Evolutionary conservation across 2,888 invertebrate genomes (phyloP).

Genomic region (Platypus cylindrus): DNA sequence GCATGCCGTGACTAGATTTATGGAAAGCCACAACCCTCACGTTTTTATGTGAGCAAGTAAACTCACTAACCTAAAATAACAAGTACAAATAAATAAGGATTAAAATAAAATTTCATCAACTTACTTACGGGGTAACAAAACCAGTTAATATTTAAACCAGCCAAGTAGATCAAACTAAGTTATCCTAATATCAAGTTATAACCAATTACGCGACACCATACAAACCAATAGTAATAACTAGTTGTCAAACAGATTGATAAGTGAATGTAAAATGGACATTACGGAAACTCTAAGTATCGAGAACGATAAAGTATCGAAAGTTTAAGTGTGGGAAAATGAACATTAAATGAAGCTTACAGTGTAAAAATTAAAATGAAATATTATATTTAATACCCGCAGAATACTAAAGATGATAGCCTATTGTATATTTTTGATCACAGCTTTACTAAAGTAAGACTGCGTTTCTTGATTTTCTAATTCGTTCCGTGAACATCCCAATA

Average conservation of each 20-base stretch:
- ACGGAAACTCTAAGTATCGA: constrained; percentile 76
- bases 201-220: constrained; percentile 83
- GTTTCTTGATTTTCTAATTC: not conserved
- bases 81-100: no score
- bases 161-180: constrained; percentile 64
- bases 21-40: no score
- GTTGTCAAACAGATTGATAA: constrained; percentile 77
- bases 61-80: no score
- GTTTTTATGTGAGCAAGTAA: no score
- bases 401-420: constrained; percentile 94
- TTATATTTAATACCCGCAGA: constrained; percentile 84
- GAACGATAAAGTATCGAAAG: constrained; percentile 97
- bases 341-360: constrained; percentile 96
- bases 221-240: constrained; percentile 85
- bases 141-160: no score
- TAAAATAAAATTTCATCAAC: no score
- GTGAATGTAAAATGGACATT: constrained; percentile 90
- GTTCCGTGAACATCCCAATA: no score
- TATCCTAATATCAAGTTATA: constrained; percentile 73
- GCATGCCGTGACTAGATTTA: no score
- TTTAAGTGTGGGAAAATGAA: constrained; percentile 99
- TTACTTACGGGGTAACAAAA: no score
- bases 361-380: constrained; percentile 99
- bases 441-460: constrained; percentile 71
- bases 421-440: constrained; percentile 99